phyloP scores from a whole-genome alignment of 2,113 vertebrate species.

The Mus musculus region GRCm39 chr5:48070501-48071000 shows the following conservation, averaged over 20 bases:
- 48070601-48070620: neutral
- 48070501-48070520: neutral
- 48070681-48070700: neutral
- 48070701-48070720: neutral
- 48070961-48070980: too few species aligned
- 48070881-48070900: neutral
- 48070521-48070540: neutral
- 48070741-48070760: neutral
- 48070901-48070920: neutral
- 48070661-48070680: neutral
- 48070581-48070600: neutral
- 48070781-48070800: neutral
- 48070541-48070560: neutral
- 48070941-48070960: neutral
- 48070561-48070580: neutral
- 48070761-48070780: neutral
- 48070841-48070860: neutral
- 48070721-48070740: neutral
- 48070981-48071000: neutral
- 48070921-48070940: neutral
- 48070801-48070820: neutral
- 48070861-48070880: neutral
- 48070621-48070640: neutral
- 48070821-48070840: neutral
- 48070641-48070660: neutral